These are phyloP conservation scores for Heliconius ethilla DNA, from an alignment of 2,888 invertebrate genomes.

Conservation along the genomic window DNA sequence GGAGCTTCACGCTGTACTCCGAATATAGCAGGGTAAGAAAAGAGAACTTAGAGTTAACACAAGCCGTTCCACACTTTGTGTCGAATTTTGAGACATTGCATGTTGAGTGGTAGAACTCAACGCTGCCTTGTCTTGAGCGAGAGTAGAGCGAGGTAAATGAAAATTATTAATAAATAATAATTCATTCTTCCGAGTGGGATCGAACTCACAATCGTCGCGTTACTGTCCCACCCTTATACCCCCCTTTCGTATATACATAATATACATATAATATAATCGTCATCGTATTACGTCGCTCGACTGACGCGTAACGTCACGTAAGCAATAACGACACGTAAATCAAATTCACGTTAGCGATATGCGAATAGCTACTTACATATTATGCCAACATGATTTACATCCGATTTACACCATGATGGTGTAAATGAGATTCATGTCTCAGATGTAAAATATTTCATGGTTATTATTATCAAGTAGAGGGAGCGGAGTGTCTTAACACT, in stretches of 20 bases:
- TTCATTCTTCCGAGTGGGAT: neutral
- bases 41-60: too few relatives aligned
- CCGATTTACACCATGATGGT: neutral
- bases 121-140: neutral
- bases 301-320: conserved; percentile 24
- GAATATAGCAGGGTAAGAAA: too few relatives aligned
- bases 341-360: conserved; percentile 22
- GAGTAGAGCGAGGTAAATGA: neutral
- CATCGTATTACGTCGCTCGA: conserved; percentile 19
- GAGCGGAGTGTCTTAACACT: too few relatives aligned
- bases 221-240: neutral
- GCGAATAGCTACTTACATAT: conserved; percentile 4
- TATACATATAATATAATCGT: neutral
- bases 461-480: too few relatives aligned
- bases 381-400: neutral
- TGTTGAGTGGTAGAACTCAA: neutral
- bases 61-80: too few relatives aligned
- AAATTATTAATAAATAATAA: neutral
- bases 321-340: conserved; percentile 34
- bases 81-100: neutral
- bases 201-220: neutral
- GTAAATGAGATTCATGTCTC: neutral
- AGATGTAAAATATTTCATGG: neutral
- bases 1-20: too few relatives aligned
- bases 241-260: neutral